Evolutionary conservation across 1,140 invertebrate genomes (phyloP).

Genomic region (Phthorimaea operculella): DNA sequence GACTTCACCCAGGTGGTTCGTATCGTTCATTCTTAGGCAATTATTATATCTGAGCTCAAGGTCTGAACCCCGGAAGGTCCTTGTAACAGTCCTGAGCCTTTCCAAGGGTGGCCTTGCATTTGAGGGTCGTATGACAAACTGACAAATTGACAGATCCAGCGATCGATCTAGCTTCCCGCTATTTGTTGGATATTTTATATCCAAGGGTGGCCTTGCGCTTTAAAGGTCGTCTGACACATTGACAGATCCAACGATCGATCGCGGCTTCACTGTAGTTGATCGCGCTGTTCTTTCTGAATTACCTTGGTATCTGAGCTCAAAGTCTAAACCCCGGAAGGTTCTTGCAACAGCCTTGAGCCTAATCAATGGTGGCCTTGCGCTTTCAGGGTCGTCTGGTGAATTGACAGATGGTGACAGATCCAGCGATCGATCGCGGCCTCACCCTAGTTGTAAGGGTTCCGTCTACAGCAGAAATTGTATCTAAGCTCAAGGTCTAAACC

Average conservation of each 20-base stretch:
- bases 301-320: no score
- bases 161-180: no score
- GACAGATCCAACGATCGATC: slow-evolving; percentile 14
- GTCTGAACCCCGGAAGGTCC: slow-evolving; percentile 38
- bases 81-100: slow-evolving; percentile 27
- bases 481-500: slow-evolving; percentile 7
- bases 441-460: no score
- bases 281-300: no score
- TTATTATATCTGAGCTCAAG: no score
- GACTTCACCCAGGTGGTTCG: no score
- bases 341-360: slow-evolving; percentile 29
- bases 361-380: slow-evolving; percentile 24
- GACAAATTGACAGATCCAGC: slow-evolving; percentile 9
- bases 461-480: no score
- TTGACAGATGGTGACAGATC: slow-evolving; percentile 9
- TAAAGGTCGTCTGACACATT: slow-evolving; percentile 4
- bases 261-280: neutral
- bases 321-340: slow-evolving; percentile 35
- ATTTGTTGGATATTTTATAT: no score
- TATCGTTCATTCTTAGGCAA: no score
- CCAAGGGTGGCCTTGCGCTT: slow-evolving; percentile 24
- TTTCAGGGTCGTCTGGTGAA: no score
- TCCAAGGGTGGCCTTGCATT: slow-evolving; percentile 24
- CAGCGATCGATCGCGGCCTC: no score
- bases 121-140: neutral